Evolutionary conservation across 2,113 vertebrate genomes (phyloP).

Genomic region (Syngnathus typhle): DNA sequence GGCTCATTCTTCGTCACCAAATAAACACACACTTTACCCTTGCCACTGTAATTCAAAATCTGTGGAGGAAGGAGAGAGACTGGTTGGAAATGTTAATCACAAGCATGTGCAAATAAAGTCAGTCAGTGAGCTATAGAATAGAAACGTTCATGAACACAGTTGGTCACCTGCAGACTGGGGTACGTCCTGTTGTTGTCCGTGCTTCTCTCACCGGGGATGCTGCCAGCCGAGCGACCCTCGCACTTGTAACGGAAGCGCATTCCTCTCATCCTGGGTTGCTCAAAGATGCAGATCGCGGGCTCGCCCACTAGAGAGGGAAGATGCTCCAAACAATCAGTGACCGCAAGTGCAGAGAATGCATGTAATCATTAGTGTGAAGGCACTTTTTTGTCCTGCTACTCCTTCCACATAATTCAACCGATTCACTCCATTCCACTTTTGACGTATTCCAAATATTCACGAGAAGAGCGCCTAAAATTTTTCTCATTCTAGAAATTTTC

Average conservation of each 20-base stretch:
- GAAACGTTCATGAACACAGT: not conserved
- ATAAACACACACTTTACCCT: constrained; percentile 87
- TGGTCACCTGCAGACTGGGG: constrained; percentile 86
- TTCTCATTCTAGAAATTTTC: no score
- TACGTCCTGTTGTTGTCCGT: constrained; percentile 91
- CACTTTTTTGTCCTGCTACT: no score
- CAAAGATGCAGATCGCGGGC: constrained; percentile 85
- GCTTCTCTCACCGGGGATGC: constrained; percentile 91
- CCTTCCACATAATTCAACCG: no score
- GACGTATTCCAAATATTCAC: no score
- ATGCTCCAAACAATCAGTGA: not conserved
- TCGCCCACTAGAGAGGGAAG: constrained; percentile 58
- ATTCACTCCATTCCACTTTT: no score
- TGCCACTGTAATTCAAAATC: constrained; percentile 84
- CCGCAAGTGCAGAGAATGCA: not conserved
- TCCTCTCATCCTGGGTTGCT: constrained; percentile 92
- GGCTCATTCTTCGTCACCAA: constrained; percentile 93
- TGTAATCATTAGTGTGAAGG: no score
- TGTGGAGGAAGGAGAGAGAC: constrained; percentile 33
- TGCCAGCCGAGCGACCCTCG: constrained; percentile 93
- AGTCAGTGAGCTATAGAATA: not conserved
- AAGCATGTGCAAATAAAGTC: not conserved
- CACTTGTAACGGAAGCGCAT: constrained; percentile 98
- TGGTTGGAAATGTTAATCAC: not conserved
- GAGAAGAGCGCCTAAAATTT: no score